These are phyloP conservation scores for Oscheius sp. DNA, from an alignment of 2,888 invertebrate species.

Conservation along the genomic window DNA sequence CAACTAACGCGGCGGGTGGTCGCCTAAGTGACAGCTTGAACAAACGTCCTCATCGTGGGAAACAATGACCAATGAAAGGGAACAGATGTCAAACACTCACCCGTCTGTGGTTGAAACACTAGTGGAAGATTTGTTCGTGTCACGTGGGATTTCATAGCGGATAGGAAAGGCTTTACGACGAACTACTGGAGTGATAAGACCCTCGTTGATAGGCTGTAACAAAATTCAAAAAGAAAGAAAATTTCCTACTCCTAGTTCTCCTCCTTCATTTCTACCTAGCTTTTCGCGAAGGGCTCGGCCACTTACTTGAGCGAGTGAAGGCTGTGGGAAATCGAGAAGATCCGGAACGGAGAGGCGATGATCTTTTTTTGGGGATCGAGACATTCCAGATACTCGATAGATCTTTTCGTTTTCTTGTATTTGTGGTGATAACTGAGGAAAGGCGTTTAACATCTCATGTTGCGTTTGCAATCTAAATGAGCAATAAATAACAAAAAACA, in stretches of 20 bases:
- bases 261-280: constrained; percentile 48
- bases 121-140: neutral
- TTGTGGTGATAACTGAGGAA: neutral
- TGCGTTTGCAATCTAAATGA: constrained; percentile 49
- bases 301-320: constrained; percentile 28
- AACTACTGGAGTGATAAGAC: constrained; percentile 63
- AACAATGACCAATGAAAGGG: neutral
- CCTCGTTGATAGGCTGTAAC: constrained; percentile 66
- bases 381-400: neutral
- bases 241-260: constrained; percentile 42
- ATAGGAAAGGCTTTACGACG: constrained; percentile 53
- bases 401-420: neutral
- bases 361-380: constrained; percentile 30
- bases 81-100: neutral
- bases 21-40: neutral
- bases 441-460: constrained; percentile 11
- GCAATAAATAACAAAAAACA: too few species aligned
- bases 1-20: neutral
- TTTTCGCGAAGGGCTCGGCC: constrained; percentile 51
- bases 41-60: neutral
- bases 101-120: constrained; percentile 8
- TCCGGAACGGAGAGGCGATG: constrained; percentile 56
- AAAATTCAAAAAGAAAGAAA: neutral
- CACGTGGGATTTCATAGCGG: neutral
- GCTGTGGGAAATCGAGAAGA: constrained; percentile 34